Evolutionary conservation across 2,797 vertebrate genomes (phyloP), one percentile per base, ranked within the genome.

Genomic region (Peromyscus melanophrys): DNA sequence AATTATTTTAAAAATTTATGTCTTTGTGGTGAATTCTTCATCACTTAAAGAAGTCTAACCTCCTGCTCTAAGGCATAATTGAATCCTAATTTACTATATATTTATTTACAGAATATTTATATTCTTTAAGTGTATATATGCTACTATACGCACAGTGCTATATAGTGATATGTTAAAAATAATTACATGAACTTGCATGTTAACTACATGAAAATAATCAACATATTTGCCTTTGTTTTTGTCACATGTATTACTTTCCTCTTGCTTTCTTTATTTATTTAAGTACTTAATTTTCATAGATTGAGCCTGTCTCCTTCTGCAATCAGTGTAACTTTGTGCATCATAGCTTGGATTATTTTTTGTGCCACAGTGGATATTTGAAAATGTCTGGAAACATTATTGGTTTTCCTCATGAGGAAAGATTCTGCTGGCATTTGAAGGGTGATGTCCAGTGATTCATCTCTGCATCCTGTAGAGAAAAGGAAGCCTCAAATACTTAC

Each of bases 401-500:
- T 89, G 23, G 34, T 57, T 67, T 61, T 63, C 0, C 25, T 25
- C 23, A 85, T n/a, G 13, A 31, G 57, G 10, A 63, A 1, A 90
- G 6, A 57, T 19, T 6, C 5, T 13, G 11, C 11, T 43, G 16
- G 17, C 21, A 43, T 61, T 10, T 55, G 17, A 16, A 55, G n/a
- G 1, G 8, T 27, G 76, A 37, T 71, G 12, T 10, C 4, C 29
- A n/a, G 17, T 21, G 14, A 57, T 90, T 37, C 2, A 93, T 63
- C 23, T 63, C 49, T 92, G 59, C 0, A 27, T 37, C 16, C 3
- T 25, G 37, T n/a, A 52, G 4, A 29, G 8, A 81, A 17, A 85
- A n/a, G 4, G 3, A 31, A 1, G 65, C 7, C 12, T 23, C 11
- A 37, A 11, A 40, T 6, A 3, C 14, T 14, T 7, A n/a, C 3